Evolutionary conservation across 2,888 invertebrate species (phyloP).

Genomic region (Anorthoa munda): DNA sequence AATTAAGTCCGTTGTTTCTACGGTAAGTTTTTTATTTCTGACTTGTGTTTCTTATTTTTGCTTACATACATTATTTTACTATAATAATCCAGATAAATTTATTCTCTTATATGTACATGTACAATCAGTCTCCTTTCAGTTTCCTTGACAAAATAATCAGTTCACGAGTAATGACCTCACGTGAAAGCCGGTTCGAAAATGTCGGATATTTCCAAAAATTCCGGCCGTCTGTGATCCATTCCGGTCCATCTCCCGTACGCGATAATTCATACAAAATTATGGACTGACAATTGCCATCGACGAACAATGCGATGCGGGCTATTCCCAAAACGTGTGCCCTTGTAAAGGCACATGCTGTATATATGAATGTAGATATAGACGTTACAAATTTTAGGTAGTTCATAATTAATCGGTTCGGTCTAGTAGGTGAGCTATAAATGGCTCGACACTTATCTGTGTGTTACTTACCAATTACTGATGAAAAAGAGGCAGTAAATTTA

Average conservation of each 20-base stretch:
- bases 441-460: not conserved
- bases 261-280: conserved; percentile 68
- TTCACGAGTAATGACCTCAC: conserved; percentile 11
- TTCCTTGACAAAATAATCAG: conserved; percentile 3
- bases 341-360: conserved; percentile 32
- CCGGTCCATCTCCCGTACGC: conserved; percentile 46
- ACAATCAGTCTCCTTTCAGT: too few relatives aligned
- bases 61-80: not conserved
- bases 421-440: conserved; percentile 18
- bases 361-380: conserved; percentile 6
- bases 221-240: conserved; percentile 36
- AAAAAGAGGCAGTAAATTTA: not conserved
- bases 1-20: conserved; percentile 58
- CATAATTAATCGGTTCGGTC: conserved; percentile 46
- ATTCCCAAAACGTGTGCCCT: conserved; percentile 59
- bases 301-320: conserved; percentile 60
- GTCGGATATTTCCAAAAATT: conserved; percentile 39
- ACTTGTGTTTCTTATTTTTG: conserved; percentile 13
- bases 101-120: too few relatives aligned
- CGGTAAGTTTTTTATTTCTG: conserved; percentile 38
- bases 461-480: not conserved
- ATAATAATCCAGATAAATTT: too few relatives aligned
- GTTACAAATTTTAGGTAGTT: conserved; percentile 21
- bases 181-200: conserved; percentile 29
- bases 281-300: conserved; percentile 59